A percentile compares a stretch with the other conserved stretches of the same genome.
Conservation (phyloP, 1,140 invertebrate genomes). For the Telenomus remus region DNA sequence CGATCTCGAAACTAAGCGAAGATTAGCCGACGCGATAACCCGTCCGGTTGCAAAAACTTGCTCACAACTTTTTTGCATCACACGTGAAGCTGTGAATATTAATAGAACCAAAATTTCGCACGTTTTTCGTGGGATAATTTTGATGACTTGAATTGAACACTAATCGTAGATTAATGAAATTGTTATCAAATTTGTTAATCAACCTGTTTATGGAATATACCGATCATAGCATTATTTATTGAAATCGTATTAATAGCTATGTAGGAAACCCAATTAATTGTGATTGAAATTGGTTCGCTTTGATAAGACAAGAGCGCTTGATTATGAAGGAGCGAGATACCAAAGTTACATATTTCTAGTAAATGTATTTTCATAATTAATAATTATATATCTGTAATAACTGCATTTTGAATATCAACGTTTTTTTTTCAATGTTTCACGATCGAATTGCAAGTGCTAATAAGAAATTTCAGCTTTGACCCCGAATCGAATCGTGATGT, state of each 20-base stretch:
- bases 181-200: no score
- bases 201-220: no score
- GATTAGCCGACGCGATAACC: constrained; percentile 49
- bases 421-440: constrained; percentile 13
- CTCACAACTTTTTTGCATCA: constrained; percentile 16
- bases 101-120: no score
- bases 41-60: constrained; percentile 29
- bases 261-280: constrained; percentile 1
- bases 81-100: not conserved
- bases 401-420: constrained; percentile 7
- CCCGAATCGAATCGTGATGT: constrained; percentile 37
- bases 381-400: constrained; percentile 14
- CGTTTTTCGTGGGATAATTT: no score
- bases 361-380: constrained; percentile 31
- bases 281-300: constrained; percentile 9
- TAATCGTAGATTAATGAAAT: no score
- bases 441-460: constrained; percentile 20
- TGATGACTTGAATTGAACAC: no score
- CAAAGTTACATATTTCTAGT: constrained; percentile 10
- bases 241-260: not conserved
- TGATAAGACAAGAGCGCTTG: constrained; percentile 7
- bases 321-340: constrained; percentile 1
- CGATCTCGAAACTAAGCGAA: constrained; percentile 32
- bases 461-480: constrained; percentile 31
- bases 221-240: not conserved